A percentile compares a stretch with the other conserved stretches of the same genome.
Conservation (phyloP, 2,113 vertebrate genomes). For the Saiga tatarica region DNA sequence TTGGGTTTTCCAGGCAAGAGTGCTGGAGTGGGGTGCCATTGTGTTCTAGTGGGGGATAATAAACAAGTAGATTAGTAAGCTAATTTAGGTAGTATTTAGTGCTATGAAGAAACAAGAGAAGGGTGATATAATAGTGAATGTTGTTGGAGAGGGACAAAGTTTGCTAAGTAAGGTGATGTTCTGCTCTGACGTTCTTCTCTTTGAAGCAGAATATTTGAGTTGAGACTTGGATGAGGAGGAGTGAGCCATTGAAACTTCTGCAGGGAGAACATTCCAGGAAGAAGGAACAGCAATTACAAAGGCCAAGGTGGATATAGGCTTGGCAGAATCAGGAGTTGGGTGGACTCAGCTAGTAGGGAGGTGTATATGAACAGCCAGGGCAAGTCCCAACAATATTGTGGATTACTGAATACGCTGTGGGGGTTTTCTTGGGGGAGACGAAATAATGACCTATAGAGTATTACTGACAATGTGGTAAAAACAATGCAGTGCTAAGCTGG, state of each 20-base stretch:
- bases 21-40: no score
- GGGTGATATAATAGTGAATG: not conserved
- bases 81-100: not conserved
- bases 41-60: not conserved
- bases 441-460: not conserved
- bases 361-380: not conserved
- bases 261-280: not conserved
- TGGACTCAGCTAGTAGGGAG: not conserved
- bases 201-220: not conserved
- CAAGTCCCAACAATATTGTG: not conserved
- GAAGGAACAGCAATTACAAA: not conserved
- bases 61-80: not conserved
- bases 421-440: not conserved
- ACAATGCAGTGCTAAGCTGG: not conserved
- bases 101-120: not conserved
- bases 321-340: not conserved
- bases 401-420: not conserved
- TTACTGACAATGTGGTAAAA: not conserved
- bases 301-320: not conserved
- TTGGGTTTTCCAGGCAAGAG: no score
- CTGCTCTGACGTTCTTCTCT: not conserved
- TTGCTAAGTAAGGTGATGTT: not conserved
- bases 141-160: not conserved
- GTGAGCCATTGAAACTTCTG: not conserved
- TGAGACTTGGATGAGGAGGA: not conserved